Base-by-base conservation (phyloP, 2,888 invertebrate genomes). In the Thumatha senex region DNA sequence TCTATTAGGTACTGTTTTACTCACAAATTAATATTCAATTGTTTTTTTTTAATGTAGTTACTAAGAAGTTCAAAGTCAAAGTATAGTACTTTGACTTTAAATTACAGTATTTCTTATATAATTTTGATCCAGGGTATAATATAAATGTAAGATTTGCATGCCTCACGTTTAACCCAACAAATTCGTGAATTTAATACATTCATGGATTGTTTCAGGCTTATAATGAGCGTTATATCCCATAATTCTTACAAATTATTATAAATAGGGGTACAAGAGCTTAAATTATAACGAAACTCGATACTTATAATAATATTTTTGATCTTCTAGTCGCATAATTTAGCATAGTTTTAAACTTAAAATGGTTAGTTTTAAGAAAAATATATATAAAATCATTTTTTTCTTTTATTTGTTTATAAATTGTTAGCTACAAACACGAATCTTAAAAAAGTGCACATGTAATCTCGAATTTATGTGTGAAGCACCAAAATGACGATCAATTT, bases 281-380 rank as follows among this genome's bases (percentile, higher is more conserved):
- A 14, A 30, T 46, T 59, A 54, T 59, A 52, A 50, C 48, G 15
- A 48, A 54, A 52, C 46, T 11, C 11, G 14, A 24, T 34, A 35
- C 36, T 45, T 35, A 44, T 44, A 31, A 14, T 53, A 49, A 62
- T 55, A 61, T 36, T 15, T 43, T 55, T 61, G 63, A 68, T 69
- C 78, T 83, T 89, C 89, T 89, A 89, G 89, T 89, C 89, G 75
- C 70, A 51, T 82, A 80, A 67, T 40, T 74, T 63, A 67, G 49
- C 56, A 72, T 80, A 83, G 60, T 49, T 56, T 61, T 58, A 53
- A 46, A 46, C 18, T 24, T 24, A 48, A 58, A 57, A 62, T 60
- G 51, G 51, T 31, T 70, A 72, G 65, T 67, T 61, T 66, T 74
- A 74, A 67, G 63, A 2, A 13, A 44, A 35, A 34, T 35, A 12